Conservation (phyloP, 2,888 invertebrate genomes). For the Agrotis exclamationis region DNA sequence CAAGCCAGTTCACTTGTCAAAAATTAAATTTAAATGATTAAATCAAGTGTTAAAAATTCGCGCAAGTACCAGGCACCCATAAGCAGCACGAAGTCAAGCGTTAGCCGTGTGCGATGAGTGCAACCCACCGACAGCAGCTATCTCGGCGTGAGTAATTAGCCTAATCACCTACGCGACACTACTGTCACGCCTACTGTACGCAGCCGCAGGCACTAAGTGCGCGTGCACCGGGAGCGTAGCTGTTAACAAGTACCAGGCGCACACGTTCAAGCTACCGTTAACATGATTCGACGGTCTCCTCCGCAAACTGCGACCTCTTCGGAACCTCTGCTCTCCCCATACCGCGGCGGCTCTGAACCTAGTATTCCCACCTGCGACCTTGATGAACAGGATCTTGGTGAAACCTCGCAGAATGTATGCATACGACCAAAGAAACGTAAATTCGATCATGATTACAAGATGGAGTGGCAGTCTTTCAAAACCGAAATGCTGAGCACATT, state of each 20-base stretch:
- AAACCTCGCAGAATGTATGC: neutral
- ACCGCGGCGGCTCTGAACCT: slow-evolving; percentile 6
- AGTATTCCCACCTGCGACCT: neutral
- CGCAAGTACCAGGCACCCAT: neutral
- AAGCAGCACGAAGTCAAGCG: neutral
- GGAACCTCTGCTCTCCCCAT: slow-evolving; percentile 3
- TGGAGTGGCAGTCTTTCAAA: slow-evolving; percentile 3
- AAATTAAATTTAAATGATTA: too few species aligned
- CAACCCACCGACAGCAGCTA: neutral
- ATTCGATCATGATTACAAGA: neutral
- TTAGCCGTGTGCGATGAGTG: neutral
- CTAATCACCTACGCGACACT: too few species aligned
- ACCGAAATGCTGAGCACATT: neutral
- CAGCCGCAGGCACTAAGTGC: too few species aligned
- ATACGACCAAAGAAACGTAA: neutral
- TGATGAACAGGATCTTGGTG: neutral
- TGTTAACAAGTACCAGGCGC: neutral
- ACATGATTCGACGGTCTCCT: neutral
- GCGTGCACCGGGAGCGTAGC: neutral
- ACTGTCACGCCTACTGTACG: too few species aligned
- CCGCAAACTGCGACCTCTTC: slow-evolving; percentile 2
- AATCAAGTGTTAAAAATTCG: neutral
- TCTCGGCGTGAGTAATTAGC: too few species aligned
- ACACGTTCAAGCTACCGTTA: neutral
- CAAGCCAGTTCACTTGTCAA: neutral